Evolutionary conservation across 1,140 invertebrate species (phyloP), one percentile per base, ranked within the genome.

Genomic region (Melitaea cinxia): DNA sequence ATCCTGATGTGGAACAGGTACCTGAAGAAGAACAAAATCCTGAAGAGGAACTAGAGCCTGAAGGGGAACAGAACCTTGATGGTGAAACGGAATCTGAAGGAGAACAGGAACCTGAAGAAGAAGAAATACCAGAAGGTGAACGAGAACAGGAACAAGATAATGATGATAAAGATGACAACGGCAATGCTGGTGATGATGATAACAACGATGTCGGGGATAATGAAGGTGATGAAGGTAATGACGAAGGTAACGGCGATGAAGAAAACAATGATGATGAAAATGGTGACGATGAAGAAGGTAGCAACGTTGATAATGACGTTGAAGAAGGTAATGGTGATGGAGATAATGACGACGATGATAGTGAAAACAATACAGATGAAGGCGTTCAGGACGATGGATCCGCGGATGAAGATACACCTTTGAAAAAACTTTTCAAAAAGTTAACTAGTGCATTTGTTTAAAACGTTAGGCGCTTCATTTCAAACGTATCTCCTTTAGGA

Each of bases 401-500:
- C 14, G 45, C 62, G 14, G 14, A 42, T 17, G 14, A 42, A 42
- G 72, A 72, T 33, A 39, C 35, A 59, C 61, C 39, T 28, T 59
- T 56, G 19, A 67, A 65, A 39, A 61, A 56, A 2, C 80, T 85
- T 57, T 79, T 83, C 56, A 82, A 65, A 60, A 72, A 69, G 49
- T 39, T 72, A 19, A 33, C 65, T 35, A 60, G 66, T 65, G 54
- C 59, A 49, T 75, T 76, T n/a, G 73, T 69, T 50, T 88, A 75
- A 78, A 63, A 66, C 63, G 42, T 63, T 74, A 26, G 66, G 65
- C 54, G 50, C 45, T 49, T 64, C 21, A 71, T 78, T 83, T 82
- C 79, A 72, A 75, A 77, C 63, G 75, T 75, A 80, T 61, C 70
- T 82, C 72, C 61, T 23, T 12, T 21, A 42, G 75, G 73, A 88